Evolutionary conservation across 2,797 vertebrate genomes (phyloP).

Genomic region (Molossus molossus): DNA sequence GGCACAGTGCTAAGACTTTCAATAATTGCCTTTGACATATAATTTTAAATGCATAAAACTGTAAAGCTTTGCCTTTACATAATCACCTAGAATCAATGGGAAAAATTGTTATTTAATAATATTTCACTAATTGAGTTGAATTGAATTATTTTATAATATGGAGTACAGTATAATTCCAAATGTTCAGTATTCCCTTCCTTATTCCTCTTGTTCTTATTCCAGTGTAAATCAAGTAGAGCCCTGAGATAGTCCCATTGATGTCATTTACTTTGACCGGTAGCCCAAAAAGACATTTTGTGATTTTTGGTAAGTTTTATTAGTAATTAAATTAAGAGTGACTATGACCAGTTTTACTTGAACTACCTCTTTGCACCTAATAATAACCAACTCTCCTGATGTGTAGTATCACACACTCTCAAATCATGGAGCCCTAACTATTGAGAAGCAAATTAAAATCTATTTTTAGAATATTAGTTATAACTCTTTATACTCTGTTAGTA

Average conservation of each 20-base stretch:
- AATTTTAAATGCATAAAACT: background rate
- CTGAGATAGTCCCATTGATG: background rate
- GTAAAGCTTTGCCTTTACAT: background rate
- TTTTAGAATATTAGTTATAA: slow-evolving; percentile 55
- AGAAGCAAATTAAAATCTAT: slow-evolving; percentile 49
- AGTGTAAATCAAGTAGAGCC: background rate
- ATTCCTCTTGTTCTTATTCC: background rate
- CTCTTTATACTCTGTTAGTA: slow-evolving; percentile 22
- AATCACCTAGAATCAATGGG: background rate
- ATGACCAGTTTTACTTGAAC: slow-evolving; percentile 42
- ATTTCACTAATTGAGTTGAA: background rate
- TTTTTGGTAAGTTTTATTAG: slow-evolving; percentile 1
- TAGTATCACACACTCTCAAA: background rate
- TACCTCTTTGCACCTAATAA: background rate
- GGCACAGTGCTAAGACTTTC: background rate
- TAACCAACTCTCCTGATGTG: background rate
- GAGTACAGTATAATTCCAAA: background rate
- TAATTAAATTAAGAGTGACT: slow-evolving; percentile 59
- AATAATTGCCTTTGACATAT: background rate
- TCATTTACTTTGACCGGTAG: background rate
- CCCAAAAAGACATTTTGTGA: background rate
- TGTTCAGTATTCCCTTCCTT: background rate
- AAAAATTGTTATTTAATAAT: background rate
- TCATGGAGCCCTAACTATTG: background rate
- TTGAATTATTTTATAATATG: background rate